A percentile compares a stretch with the other conserved stretches of the same genome.
phyloP scores from a whole-genome alignment of 2,113 vertebrate species.

The Proterorhinus semilunaris region DNA sequence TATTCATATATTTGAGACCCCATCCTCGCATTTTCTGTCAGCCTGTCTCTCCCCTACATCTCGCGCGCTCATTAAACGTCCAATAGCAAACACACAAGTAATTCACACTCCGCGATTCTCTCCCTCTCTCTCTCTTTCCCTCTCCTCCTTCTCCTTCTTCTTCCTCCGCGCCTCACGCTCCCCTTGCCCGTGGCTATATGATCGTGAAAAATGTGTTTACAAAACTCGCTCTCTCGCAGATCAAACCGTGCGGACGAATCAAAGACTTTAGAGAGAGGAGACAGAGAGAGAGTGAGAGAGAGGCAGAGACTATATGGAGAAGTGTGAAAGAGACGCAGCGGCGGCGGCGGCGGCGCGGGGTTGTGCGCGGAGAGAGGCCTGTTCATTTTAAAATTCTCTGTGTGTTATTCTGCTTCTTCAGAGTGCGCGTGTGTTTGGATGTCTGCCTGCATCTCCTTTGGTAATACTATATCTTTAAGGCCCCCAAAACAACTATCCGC shows the following conservation, averaged over 20 bases:
- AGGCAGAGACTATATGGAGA: conserved; percentile 56
- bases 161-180: conserved; percentile 76
- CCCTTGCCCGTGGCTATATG: conserved; percentile 83
- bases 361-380: conserved; percentile 60
- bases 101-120: conserved; percentile 21
- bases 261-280: conserved; percentile 77
- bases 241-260: conserved; percentile 81
- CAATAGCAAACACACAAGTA: conserved; percentile 37
- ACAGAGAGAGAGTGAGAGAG: conserved; percentile 60
- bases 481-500: conserved; percentile 71
- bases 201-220: conserved; percentile 86
- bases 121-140: conserved; percentile 13
- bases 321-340: conserved; percentile 44
- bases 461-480: conserved; percentile 74
- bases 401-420: conserved; percentile 51
- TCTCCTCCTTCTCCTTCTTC: conserved; percentile 63
- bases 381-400: conserved; percentile 75
- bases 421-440: conserved; percentile 43
- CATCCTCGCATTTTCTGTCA: conserved; percentile 70
- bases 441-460: conserved; percentile 64
- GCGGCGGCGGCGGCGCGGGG: conserved; percentile 30
- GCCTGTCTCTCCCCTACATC: conserved; percentile 72
- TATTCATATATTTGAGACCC: conserved; percentile 53
- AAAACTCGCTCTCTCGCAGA: conserved; percentile 84
- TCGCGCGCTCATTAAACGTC: conserved; percentile 76